A percentile compares a stretch with the other conserved stretches of the same genome.
These are phyloP conservation scores for Hypothenemus hampei DNA, from an alignment of 1,140 invertebrate genomes.

Conservation along the genomic window DNA sequence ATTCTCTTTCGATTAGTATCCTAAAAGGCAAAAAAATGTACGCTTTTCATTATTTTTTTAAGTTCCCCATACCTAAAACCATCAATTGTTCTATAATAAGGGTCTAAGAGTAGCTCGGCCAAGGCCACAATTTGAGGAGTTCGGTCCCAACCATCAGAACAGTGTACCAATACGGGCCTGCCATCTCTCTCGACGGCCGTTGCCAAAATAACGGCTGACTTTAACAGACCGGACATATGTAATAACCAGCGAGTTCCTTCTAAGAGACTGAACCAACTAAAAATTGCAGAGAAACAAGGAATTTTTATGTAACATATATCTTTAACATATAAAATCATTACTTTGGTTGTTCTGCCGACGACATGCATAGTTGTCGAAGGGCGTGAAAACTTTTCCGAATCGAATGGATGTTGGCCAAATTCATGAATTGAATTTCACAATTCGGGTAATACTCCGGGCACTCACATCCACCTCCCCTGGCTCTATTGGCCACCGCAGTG, in stretches of 20 bases:
- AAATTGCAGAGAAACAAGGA: constrained; percentile 29
- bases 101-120: constrained; percentile 87
- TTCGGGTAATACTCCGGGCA: constrained; percentile 91
- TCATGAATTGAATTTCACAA: constrained; percentile 96
- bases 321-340: constrained; percentile 43
- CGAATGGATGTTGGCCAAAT: constrained; percentile 92
- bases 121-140: constrained; percentile 91
- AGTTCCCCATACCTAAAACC: constrained; percentile 22
- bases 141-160: constrained; percentile 95
- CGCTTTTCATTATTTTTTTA: neutral
- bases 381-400: constrained; percentile 84
- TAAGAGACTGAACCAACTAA: constrained; percentile 80
- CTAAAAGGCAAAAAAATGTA: constrained; percentile 59
- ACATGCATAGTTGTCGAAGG: constrained; percentile 68
- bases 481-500: constrained; percentile 91
- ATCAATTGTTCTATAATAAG: constrained; percentile 87
- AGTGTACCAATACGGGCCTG: constrained; percentile 90
- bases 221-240: constrained; percentile 77
- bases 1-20: constrained; percentile 87
- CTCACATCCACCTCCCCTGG: constrained; percentile 93
- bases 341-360: constrained; percentile 72
- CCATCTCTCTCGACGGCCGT: constrained; percentile 77
- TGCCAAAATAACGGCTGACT: constrained; percentile 72
- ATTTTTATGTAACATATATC: neutral
- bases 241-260: constrained; percentile 89